A percentile compares a stretch with the other conserved stretches of the same genome.
Evolutionary conservation across 2,113 vertebrate species (phyloP).

Genomic region (Glareola pratincola): DNA sequence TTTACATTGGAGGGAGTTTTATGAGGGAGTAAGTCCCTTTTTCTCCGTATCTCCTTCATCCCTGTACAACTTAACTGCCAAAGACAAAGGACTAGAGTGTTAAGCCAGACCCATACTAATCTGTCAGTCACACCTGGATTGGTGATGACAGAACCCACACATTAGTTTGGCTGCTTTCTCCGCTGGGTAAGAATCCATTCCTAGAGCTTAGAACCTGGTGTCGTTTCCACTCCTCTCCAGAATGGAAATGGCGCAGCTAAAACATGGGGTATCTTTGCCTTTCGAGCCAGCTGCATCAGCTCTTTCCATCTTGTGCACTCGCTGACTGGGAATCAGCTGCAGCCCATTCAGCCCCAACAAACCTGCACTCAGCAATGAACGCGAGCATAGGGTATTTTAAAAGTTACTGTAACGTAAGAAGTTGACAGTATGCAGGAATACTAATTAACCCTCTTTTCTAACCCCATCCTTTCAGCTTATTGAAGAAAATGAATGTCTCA

Average conservation of each 20-base stretch:
- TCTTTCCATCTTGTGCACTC: accelerated
- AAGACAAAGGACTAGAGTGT: neutral
- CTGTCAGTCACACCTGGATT: neutral
- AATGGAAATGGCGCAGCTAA: neutral
- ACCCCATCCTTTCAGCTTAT: constrained; percentile 75
- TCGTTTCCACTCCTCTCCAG: neutral
- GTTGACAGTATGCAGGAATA: neutral
- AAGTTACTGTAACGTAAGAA: neutral
- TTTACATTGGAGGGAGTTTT: neutral
- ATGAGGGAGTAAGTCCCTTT: neutral
- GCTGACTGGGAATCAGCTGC: neutral
- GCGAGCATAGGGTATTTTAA: neutral
- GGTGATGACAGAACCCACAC: neutral
- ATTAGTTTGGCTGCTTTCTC: neutral
- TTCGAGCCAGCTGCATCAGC: neutral
- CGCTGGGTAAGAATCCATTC: neutral
- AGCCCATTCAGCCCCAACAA: neutral
- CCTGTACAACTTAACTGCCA: neutral
- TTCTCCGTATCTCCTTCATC: neutral
- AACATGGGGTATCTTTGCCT: neutral
- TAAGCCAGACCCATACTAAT: neutral
- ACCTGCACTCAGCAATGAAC: neutral
- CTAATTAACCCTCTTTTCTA: neutral
- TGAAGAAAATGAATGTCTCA: constrained; percentile 96
- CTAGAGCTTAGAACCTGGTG: neutral